phyloP scores from a whole-genome alignment of 2,113 vertebrate genomes.

The Nettapus auritus region DNA sequence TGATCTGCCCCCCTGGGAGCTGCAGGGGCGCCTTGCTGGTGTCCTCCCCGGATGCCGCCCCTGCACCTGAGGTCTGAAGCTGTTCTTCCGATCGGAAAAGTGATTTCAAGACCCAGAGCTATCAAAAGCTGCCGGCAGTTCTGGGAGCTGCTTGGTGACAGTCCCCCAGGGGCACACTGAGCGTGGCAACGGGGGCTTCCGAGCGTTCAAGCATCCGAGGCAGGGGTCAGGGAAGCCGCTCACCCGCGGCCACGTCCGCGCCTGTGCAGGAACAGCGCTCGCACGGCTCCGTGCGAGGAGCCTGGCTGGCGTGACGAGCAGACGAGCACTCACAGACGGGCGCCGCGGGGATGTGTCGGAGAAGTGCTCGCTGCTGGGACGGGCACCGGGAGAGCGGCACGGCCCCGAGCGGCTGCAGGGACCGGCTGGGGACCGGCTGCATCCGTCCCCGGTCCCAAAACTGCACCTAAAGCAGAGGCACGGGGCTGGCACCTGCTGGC shows the following conservation, averaged over 20 bases:
- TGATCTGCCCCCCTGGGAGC: not conserved
- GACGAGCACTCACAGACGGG: accelerated
- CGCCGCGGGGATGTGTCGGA: accelerated
- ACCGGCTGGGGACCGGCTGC: too few species aligned
- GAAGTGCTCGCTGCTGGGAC: not conserved
- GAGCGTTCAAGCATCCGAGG: accelerated
- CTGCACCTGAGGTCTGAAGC: not conserved
- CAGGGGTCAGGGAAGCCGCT: accelerated
- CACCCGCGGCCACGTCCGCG: not conserved
- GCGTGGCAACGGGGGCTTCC: not conserved
- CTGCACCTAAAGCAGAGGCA: not conserved
- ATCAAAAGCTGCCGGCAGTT: not conserved
- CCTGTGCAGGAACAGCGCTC: not conserved
- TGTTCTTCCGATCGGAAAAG: accelerated
- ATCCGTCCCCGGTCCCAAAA: not conserved
- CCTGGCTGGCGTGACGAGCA: accelerated
- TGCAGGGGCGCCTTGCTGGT: accelerated
- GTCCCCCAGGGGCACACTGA: accelerated
- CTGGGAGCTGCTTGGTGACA: not conserved
- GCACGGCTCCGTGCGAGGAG: accelerated
- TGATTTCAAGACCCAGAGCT: not conserved
- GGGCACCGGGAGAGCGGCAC: accelerated
- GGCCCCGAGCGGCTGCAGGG: too few species aligned
- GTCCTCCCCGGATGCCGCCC: accelerated
- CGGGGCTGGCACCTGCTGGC: not conserved